Evolutionary conservation across 2,113 vertebrate genomes (phyloP).

Genomic region (Tympanuchus pallidicinctus): DNA sequence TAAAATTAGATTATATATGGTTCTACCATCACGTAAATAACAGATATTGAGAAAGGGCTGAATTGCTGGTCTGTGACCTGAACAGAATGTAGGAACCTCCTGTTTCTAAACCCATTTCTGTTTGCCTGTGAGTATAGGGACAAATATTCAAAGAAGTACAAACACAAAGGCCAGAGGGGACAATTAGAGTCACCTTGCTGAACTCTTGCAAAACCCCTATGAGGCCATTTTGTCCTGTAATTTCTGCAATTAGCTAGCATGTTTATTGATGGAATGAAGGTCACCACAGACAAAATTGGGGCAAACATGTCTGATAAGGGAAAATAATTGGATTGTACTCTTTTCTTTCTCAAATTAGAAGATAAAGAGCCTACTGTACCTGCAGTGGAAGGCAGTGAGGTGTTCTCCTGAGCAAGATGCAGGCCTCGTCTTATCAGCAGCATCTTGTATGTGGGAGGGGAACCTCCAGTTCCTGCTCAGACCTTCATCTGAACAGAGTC

Average conservation of each 20-base stretch:
- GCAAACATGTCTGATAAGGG: background rate
- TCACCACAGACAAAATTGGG: background rate
- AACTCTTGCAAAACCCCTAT: background rate
- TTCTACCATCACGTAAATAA: background rate
- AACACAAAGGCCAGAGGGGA: background rate
- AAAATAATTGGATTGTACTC: background rate
- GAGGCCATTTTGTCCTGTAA: background rate
- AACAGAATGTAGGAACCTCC: background rate
- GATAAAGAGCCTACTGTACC: background rate
- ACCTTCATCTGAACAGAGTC: accelerated
- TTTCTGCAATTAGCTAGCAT: background rate
- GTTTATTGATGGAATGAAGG: background rate
- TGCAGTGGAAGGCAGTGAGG: background rate
- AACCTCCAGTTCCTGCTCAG: background rate
- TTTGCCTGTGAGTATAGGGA: background rate
- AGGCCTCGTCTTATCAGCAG: background rate
- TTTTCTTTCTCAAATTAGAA: background rate
- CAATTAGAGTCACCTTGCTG: background rate
- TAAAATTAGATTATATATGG: background rate
- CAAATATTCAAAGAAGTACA: background rate
- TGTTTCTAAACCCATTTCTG: background rate
- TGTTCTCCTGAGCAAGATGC: background rate
- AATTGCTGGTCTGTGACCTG: background rate
- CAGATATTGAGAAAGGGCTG: background rate
- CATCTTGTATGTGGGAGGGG: background rate